These are phyloP conservation scores for Drosophila murphyi DNA, from an alignment of 1,140 invertebrate genomes.

Conservation along the genomic window DNA sequence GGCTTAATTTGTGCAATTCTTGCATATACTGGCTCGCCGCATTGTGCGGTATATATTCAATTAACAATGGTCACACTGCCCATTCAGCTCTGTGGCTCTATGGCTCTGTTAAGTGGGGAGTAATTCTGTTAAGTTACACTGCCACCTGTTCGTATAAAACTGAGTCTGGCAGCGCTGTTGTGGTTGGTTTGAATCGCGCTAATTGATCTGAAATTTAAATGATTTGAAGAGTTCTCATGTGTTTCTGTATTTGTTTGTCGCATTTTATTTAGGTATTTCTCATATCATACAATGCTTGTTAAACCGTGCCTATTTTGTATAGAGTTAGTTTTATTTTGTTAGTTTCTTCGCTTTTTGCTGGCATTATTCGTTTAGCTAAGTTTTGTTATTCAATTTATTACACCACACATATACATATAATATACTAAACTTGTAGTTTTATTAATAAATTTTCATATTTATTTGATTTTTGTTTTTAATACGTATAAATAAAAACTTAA, in stretches of 20 bases:
- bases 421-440: conserved; percentile 45
- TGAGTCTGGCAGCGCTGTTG: conserved; percentile 21
- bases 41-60: neutral
- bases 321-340: conserved; percentile 12
- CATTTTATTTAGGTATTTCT: conserved; percentile 42
- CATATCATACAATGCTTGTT: conserved; percentile 36
- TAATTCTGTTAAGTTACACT: conserved; percentile 17
- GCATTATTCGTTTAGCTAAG: conserved; percentile 33
- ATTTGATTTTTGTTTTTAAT: conserved; percentile 66
- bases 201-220: conserved; percentile 24
- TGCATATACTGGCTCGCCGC: conserved; percentile 6
- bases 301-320: conserved; percentile 40
- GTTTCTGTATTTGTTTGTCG: conserved; percentile 18
- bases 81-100: neutral
- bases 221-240: neutral
- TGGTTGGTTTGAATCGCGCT: neutral
- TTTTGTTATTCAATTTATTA: conserved; percentile 44
- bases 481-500: conserved; percentile 81
- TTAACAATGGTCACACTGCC: conserved; percentile 1
- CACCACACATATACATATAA: conserved; percentile 54
- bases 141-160: neutral
- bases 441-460: conserved; percentile 50
- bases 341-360: conserved; percentile 9
- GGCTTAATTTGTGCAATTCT: neutral
- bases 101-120: conserved; percentile 2